phyloP scores from a whole-genome alignment of 2,888 invertebrate genomes.

The Apotomis betuletana region DNA sequence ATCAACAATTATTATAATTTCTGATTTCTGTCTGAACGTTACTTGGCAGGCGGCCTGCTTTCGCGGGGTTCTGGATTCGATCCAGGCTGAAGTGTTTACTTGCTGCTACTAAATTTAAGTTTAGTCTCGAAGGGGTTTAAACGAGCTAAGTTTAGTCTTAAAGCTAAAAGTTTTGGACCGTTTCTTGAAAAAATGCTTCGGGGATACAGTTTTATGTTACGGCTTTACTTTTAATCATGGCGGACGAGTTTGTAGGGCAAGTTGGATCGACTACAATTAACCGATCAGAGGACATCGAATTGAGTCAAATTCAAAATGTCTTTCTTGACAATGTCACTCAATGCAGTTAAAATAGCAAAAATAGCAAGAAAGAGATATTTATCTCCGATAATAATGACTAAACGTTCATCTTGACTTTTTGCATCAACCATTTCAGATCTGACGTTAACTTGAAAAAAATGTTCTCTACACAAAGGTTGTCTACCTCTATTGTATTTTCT shows the following conservation, averaged over 20 bases:
- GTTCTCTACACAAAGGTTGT: no score
- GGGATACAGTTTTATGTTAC: constrained; percentile 23
- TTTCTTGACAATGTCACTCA: no score
- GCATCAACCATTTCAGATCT: no score
- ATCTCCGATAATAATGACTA: no score
- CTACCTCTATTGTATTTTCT: no score
- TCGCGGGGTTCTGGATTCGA: constrained; percentile 33
- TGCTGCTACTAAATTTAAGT: constrained; percentile 36
- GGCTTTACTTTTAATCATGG: constrained; percentile 23
- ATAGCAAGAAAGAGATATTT: no score
- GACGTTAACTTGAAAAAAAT: no score
- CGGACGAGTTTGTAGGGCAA: neutral
- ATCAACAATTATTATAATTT: constrained; percentile 39
- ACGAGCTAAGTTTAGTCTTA: constrained; percentile 38
- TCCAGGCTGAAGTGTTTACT: constrained; percentile 39
- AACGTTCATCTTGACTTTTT: no score
- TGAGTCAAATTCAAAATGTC: no score
- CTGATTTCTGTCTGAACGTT: constrained; percentile 23
- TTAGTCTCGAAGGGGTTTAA: constrained; percentile 35
- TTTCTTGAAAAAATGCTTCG: constrained; percentile 29
- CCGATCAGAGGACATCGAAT: no score
- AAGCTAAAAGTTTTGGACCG: constrained; percentile 31
- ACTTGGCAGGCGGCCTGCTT: constrained; percentile 36
- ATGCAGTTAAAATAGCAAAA: no score
- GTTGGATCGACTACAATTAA: no score